A percentile compares a stretch with the other conserved stretches of the same genome.
phyloP scores from a whole-genome alignment of 2,797 vertebrate species.

The Siniperca undulata region DNA sequence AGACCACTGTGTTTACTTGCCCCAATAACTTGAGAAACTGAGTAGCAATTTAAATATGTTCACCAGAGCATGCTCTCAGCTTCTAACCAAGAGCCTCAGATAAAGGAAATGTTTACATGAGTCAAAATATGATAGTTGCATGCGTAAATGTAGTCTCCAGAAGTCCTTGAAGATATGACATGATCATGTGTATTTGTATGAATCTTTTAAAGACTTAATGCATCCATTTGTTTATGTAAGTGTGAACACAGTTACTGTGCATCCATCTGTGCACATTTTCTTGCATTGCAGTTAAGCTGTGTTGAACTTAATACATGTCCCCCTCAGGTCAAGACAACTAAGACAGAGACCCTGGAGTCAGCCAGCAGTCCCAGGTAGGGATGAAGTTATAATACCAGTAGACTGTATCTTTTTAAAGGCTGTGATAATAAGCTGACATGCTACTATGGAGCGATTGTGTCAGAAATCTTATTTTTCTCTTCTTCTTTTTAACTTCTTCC shows the following conservation, averaged over 20 bases:
- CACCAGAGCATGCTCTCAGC: not conserved
- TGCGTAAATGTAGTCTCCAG: not conserved
- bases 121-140: not conserved
- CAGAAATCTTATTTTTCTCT: slow-evolving; percentile 10
- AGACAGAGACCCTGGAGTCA: slow-evolving; percentile 63
- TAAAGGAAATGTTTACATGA: not conserved
- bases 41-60: not conserved
- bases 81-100: not conserved
- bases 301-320: slow-evolving; percentile 1
- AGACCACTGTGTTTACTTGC: not conserved
- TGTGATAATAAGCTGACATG: slow-evolving; percentile 28
- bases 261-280: not conserved
- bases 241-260: not conserved
- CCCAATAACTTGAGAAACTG: not conserved
- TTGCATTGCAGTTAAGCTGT: not conserved
- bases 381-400: slow-evolving; percentile 23
- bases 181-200: not conserved
- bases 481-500: not conserved
- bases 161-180: not conserved
- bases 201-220: not conserved
- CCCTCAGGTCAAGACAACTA: slow-evolving; percentile 64
- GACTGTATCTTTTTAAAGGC: slow-evolving; percentile 41
- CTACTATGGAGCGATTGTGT: not conserved
- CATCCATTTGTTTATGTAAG: not conserved
- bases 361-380: slow-evolving; percentile 67